These are phyloP conservation scores for Barbus barbus DNA, from an alignment of 2,113 vertebrate genomes.

Conservation along the genomic window DNA sequence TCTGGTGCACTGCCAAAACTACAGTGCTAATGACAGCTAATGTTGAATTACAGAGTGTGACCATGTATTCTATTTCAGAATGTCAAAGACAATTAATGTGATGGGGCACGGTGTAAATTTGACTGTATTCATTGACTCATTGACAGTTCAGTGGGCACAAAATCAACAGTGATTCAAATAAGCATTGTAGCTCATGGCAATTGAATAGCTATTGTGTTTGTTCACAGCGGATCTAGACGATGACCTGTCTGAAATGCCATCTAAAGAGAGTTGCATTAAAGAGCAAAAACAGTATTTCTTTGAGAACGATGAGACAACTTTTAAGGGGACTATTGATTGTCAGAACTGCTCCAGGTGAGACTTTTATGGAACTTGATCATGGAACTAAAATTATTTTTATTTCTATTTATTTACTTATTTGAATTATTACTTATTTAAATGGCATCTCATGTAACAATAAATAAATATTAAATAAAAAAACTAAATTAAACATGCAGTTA, in stretches of 20 bases:
- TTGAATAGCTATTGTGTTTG: neutral
- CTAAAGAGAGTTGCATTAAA: conserved; percentile 92
- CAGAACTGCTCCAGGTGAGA: conserved; percentile 91
- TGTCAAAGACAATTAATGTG: neutral
- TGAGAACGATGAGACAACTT: conserved; percentile 78
- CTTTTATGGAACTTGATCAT: neutral
- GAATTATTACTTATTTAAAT: no score
- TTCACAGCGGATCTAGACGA: conserved; percentile 84
- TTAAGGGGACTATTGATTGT: conserved; percentile 84
- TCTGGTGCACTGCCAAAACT: neutral
- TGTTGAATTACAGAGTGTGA: neutral
- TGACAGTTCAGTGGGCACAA: neutral
- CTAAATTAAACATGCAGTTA: no score
- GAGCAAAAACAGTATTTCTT: conserved; percentile 96
- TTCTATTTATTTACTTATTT: neutral
- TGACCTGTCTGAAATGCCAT: conserved; percentile 73
- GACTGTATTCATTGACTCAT: neutral
- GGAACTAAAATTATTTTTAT: neutral
- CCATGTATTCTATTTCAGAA: neutral
- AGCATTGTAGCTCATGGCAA: neutral
- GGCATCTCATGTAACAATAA: no score
- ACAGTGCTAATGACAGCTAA: neutral
- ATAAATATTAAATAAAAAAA: no score
- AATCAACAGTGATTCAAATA: neutral
- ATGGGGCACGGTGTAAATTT: neutral